phyloP scores from a whole-genome alignment of 2,113 vertebrate species.

The Thunnus maccoyii region DNA sequence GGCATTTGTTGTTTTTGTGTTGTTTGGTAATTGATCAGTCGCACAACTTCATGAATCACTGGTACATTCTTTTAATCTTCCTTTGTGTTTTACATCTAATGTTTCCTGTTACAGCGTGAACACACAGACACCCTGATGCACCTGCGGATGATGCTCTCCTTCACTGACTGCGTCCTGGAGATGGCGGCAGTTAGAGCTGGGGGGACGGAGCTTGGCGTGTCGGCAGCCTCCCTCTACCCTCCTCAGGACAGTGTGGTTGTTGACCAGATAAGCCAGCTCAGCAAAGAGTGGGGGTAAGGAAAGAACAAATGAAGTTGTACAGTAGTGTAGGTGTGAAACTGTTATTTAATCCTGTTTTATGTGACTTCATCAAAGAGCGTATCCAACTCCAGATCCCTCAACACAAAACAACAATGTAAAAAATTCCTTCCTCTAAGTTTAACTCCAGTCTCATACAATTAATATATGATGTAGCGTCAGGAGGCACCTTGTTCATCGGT shows the following conservation, averaged over 20 bases:
- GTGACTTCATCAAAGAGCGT: too few relatives aligned
- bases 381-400: too few relatives aligned
- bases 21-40: neutral
- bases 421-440: too few relatives aligned
- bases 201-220: conserved; percentile 89
- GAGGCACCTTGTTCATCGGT: conserved; percentile 6
- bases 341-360: too few relatives aligned
- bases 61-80: neutral
- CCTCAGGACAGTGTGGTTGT: conserved; percentile 96
- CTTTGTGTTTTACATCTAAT: neutral
- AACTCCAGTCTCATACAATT: neutral
- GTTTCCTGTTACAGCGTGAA: conserved; percentile 86
- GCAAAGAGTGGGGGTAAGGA: conserved; percentile 96
- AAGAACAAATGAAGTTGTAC: too few relatives aligned
- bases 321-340: too few relatives aligned
- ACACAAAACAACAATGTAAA: too few relatives aligned
- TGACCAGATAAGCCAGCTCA: conserved; percentile 97
- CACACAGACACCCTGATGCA: conserved; percentile 96
- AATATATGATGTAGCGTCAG: neutral
- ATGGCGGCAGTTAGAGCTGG: conserved; percentile 89
- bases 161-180: conserved; percentile 96
- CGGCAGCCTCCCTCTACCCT: conserved; percentile 90
- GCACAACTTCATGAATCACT: neutral
- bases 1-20: neutral
- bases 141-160: conserved; percentile 94